Percentiles rank a stretch among this genome's conserved stretches.
phyloP scores from a whole-genome alignment of 2,113 vertebrate species.

The Promerops cafer region DNA sequence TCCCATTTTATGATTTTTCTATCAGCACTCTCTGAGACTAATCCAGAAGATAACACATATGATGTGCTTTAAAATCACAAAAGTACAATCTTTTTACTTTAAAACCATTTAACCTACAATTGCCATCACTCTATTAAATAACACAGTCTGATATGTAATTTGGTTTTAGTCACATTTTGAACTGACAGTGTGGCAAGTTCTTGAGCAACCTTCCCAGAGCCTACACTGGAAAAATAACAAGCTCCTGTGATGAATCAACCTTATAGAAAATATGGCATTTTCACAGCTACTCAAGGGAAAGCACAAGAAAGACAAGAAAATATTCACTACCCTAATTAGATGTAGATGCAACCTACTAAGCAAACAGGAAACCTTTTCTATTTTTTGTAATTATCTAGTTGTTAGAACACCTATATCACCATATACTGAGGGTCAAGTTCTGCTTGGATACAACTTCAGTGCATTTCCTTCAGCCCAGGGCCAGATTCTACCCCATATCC shows the following conservation, averaged over 20 bases:
- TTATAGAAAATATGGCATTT: rapidly evolving
- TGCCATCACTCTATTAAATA: not conserved
- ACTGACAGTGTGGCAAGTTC: not conserved
- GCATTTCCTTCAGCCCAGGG: not conserved
- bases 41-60: not conserved
- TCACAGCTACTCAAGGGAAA: not conserved
- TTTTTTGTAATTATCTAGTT: not conserved
- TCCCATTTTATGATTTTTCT: not conserved
- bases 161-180: not conserved
- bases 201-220: rapidly evolving
- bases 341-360: not conserved
- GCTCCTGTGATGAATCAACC: not conserved
- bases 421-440: not conserved
- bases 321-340: not conserved
- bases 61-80: not conserved
- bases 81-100: not conserved
- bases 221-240: not conserved
- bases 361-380: not conserved
- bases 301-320: not conserved
- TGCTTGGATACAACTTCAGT: not conserved
- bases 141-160: not conserved
- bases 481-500: rapidly evolving
- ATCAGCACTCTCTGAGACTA: not conserved
- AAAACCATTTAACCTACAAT: not conserved
- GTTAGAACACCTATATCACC: not conserved